Base-by-base conservation (phyloP, 2,797 vertebrate genomes). In the Acipenser ruthenus region DNA sequence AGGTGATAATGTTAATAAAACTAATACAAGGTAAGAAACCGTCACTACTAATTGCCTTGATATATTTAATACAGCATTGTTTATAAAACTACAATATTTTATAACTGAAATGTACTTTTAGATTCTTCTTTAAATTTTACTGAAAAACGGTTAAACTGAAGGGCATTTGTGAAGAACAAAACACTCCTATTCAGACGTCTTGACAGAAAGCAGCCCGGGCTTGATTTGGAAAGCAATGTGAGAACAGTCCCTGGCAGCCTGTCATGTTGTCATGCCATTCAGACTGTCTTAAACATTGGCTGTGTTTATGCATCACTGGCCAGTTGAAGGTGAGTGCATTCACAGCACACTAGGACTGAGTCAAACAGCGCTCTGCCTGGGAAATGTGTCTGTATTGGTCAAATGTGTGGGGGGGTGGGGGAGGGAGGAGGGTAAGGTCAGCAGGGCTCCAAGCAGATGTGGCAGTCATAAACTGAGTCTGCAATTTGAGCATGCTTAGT, bases 301-400 rank as follows among this genome's bases (percentile, higher is more conserved):
- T 53, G 52, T 49, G 55, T 79, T 82, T 83, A 73, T 79, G 73
- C 77, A 71, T 37, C 68, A 73, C 69, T 78, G 73, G 51, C 60
- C 65, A 60, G 62, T 67, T 72, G 50, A 60, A 72, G 72, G 77
- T 75, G 69, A 56, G 12, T 55, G 13, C 55, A 73, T 59, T 79
- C 64, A 72, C 69, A 72, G 77, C 73, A 75, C 76, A 66, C 71
- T 64, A 70, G 74, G 72, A 77, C 23, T 37, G 66, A 68, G 70
- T 65, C 77, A 75, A 76, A 72, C 77, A 80, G 78, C 79, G 71
- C 70, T 72, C 76, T 58, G 71, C 61, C 53, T 64, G 77, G 75
- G 74, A 75, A 52, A 47, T 37, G 23, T 18, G 15, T 18, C 15
- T 18, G 15, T 18, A 18, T 18, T 18, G 15, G 15, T 18, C 15